Base-by-base conservation (phyloP, 2,797 vertebrate species). In the Clamator glandarius region DNA sequence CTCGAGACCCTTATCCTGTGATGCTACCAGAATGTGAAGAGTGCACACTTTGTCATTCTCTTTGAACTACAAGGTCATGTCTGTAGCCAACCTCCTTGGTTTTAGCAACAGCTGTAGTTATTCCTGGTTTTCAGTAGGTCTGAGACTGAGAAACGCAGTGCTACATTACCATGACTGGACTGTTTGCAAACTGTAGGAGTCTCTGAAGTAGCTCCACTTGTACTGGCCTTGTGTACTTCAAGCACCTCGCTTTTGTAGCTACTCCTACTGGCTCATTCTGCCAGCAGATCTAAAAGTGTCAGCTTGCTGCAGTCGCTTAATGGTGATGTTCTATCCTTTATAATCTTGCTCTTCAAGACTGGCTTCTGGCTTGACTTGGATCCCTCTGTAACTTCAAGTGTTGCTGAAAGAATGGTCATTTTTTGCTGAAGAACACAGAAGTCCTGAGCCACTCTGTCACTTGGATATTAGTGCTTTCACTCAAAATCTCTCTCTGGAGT, bases 141-240 rank as follows among this genome's bases (percentile, higher is more conserved):
- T 66, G 63, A 68, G 36, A 36, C 84, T 26, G 36, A 87, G 59
- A 87, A 90, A 78, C 4, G 3, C 36, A 14, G 3, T 46, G 23
- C 0, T 0, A 0, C 36, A 10, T 63, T 41, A 26, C 26, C 36
- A 21, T 78, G 33, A 44, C 25, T 52, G 33, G 36, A 16, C 3
- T 51, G 16, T 75, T 39, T 84, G 59, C 20, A 57, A 58, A 51
- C 26, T 11, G 46, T 31, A 42, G 42, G 24, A 58, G 35, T 9
- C 8, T 62, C 25, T 61, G 19, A 73, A 42, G 35, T 39, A 76
- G 13, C 36, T 63, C 52, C 3, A 5, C 11, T 90, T 67, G 3
- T 35, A 2, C 13, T 36, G 19, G 15, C 13, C 6, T 16, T 80
- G 5, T 42, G 2, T 66, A 15, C 29, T 88, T 88, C 61, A 33